A percentile compares a stretch with the other conserved stretches of the same genome.
These are phyloP conservation scores for Drosophila nannoptera DNA, from an alignment of 1,140 invertebrate species.

Conservation along the genomic window DNA sequence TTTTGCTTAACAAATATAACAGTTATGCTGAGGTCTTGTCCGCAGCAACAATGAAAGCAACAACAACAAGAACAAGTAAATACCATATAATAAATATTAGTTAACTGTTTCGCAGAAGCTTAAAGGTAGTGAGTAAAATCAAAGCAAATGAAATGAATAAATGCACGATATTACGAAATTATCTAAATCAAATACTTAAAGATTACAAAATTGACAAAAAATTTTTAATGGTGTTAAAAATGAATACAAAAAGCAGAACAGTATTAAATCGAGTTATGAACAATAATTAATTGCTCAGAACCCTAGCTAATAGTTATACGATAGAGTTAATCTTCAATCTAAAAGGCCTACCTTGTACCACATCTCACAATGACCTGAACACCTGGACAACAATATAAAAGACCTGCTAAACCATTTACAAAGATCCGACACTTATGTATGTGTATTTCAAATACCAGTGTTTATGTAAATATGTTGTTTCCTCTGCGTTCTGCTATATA, in stretches of 20 bases:
- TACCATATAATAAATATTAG: no score
- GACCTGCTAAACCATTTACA: conserved; percentile 25
- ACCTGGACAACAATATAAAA: conserved; percentile 23
- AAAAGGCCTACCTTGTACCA: conserved; percentile 38
- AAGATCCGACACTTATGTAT: conserved; percentile 10
- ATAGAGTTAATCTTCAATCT: conserved; percentile 31
- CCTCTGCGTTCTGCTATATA: conserved; percentile 43
- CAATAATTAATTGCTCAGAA: conserved; percentile 33
- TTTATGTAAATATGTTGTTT: conserved; percentile 70
- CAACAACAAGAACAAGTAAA: conserved; percentile 6
- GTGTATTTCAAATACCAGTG: conserved; percentile 54
- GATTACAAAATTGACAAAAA: conserved; percentile 7
- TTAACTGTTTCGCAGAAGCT: no score
- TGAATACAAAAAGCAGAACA: conserved; percentile 4
- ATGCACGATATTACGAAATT: conserved; percentile 48
- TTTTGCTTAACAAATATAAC: no score
- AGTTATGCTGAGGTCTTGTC: conserved; percentile 13
- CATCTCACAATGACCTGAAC: conserved; percentile 44
- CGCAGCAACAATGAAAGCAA: conserved; percentile 21
- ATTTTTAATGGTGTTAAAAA: conserved; percentile 33
- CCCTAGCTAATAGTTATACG: conserved; percentile 19
- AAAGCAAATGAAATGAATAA: conserved; percentile 14
- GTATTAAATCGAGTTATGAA: conserved; percentile 42
- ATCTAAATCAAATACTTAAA: conserved; percentile 62
- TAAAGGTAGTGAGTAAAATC: not conserved